Conservation (phyloP, 2,797 vertebrate species). For the Hoplostethus atlanticus region DNA sequence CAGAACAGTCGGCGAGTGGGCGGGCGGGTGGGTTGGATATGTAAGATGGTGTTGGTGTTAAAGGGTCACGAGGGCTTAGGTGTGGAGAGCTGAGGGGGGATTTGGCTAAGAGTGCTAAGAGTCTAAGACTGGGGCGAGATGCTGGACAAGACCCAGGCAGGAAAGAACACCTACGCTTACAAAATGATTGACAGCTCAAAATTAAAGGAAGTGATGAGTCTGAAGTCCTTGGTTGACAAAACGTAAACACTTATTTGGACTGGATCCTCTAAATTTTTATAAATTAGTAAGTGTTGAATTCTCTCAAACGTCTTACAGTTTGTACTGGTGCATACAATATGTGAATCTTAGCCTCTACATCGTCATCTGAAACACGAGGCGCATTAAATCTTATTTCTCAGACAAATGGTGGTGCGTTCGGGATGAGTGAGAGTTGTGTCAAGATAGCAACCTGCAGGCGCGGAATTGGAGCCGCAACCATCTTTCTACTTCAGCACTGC, state of each 20-base stretch:
- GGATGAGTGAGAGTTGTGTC: slow-evolving; percentile 5
- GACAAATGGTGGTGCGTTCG: background rate
- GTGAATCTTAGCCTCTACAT: slow-evolving; percentile 1
- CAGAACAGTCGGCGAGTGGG: background rate
- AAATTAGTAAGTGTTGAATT: too few species aligned
- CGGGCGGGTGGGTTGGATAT: slow-evolving; percentile 16
- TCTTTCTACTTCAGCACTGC: slow-evolving; percentile 1
- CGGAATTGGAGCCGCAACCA: background rate
- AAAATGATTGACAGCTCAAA: too few species aligned
- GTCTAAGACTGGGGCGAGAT: slow-evolving; percentile 22
- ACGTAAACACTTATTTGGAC: too few species aligned
- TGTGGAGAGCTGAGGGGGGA: slow-evolving; percentile 53
- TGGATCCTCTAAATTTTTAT: too few species aligned
- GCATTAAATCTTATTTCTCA: background rate
- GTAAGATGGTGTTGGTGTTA: slow-evolving; percentile 60
- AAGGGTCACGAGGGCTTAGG: slow-evolving; percentile 68
- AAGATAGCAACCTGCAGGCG: background rate
- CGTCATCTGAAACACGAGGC: background rate
- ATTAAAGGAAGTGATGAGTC: too few species aligned
- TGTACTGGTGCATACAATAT: background rate
- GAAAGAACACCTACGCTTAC: background rate
- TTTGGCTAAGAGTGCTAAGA: slow-evolving; percentile 56
- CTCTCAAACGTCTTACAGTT: background rate
- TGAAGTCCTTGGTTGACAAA: too few species aligned
- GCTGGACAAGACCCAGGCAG: slow-evolving; percentile 11